Evolutionary conservation across 2,888 invertebrate genomes (phyloP).

Genomic region (Plusia festucae): DNA sequence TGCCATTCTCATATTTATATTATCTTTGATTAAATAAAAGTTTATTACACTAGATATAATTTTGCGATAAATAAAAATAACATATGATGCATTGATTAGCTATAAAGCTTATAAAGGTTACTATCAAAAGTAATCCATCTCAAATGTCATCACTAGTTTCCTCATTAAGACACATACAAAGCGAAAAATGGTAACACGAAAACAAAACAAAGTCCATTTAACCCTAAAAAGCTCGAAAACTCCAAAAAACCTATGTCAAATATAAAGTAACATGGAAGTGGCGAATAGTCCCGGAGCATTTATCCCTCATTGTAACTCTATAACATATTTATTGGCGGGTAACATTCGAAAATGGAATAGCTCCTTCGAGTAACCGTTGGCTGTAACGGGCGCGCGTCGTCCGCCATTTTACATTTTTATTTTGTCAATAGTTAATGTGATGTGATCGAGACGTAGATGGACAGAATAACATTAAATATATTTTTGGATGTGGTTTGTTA

Average conservation of each 20-base stretch:
- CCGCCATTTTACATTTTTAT: slow-evolving; percentile 87
- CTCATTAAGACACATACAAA: no score
- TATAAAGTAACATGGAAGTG: slow-evolving; percentile 61
- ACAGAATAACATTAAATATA: slow-evolving; percentile 6
- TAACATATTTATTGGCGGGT: slow-evolving; percentile 88
- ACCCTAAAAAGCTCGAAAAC: slow-evolving; percentile 41
- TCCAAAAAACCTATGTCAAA: slow-evolving; percentile 50
- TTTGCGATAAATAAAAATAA: no score
- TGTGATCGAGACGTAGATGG: slow-evolving; percentile 49
- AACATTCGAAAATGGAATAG: slow-evolving; percentile 85
- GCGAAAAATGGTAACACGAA: not conserved
- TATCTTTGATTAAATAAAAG: no score
- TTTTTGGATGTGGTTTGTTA: slow-evolving; percentile 20
- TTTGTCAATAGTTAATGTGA: slow-evolving; percentile 89
- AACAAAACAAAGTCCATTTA: slow-evolving; percentile 19
- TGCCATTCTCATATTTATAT: no score
- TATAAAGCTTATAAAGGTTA: no score
- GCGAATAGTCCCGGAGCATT: slow-evolving; percentile 76
- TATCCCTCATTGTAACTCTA: slow-evolving; percentile 86
- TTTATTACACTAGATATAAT: no score
- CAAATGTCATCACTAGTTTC: no score
- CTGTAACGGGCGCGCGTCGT: slow-evolving; percentile 80
- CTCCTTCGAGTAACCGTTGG: slow-evolving; percentile 76
- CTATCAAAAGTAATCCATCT: no score
- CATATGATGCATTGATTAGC: no score